Percentiles rank a stretch among this genome's conserved stretches.
These are phyloP conservation scores for Philonicus albiceps DNA, from an alignment of 2,888 invertebrate species.

Conservation along the genomic window DNA sequence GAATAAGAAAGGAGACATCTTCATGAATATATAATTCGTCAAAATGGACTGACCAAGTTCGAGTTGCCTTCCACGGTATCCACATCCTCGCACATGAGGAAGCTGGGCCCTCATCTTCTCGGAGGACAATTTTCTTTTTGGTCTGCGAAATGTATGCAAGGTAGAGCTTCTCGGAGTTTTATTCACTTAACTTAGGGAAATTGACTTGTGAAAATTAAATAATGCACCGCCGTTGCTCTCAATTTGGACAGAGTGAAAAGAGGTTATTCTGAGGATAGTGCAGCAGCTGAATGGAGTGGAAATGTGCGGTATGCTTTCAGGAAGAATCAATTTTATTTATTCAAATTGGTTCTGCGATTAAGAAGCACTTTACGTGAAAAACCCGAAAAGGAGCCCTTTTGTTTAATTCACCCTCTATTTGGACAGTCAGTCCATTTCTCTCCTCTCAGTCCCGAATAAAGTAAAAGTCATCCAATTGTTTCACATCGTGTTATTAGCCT, in stretches of 20 bases:
- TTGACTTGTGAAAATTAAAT: slow-evolving; percentile 32
- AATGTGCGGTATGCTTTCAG: background rate
- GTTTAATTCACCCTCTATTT: background rate
- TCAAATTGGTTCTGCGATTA: background rate
- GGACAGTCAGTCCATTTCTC: background rate
- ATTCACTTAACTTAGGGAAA: slow-evolving; percentile 11
- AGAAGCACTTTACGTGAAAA: background rate
- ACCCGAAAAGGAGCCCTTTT: background rate
- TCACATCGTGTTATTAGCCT: slow-evolving; percentile 47
- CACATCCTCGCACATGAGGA: background rate
- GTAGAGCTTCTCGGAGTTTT: slow-evolving; percentile 9
- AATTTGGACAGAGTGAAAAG: background rate
- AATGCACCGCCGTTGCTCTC: background rate
- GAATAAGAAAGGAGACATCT: slow-evolving; percentile 37
- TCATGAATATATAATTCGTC: slow-evolving; percentile 42
- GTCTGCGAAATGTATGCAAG: background rate
- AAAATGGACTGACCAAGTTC: slow-evolving; percentile 40
- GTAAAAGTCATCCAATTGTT: slow-evolving; percentile 44
- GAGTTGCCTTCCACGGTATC: background rate
- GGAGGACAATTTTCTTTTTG: background rate
- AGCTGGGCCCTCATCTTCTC: background rate
- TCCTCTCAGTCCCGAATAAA: slow-evolving; percentile 2
- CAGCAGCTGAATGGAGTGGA: background rate
- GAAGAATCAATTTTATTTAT: background rate
- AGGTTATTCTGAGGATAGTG: background rate